phyloP scores from a whole-genome alignment of 2,888 invertebrate genomes.

The Drosophila imparisetae region DNA sequence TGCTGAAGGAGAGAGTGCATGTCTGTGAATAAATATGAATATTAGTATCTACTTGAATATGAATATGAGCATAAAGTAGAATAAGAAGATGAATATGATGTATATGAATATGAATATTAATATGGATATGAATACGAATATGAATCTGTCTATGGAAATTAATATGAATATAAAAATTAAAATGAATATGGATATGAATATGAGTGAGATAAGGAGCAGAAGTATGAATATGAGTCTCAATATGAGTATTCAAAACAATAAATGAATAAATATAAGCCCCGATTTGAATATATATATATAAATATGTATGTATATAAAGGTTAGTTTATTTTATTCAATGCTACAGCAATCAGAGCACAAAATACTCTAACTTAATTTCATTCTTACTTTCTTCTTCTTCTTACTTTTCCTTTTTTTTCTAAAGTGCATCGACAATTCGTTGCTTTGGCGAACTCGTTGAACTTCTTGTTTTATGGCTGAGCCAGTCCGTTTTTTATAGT shows the following conservation, averaged over 20 bases:
- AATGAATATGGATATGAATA: not conserved
- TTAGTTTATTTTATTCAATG: not conserved
- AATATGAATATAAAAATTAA: too few relatives aligned
- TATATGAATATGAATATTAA: not conserved
- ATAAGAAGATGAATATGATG: not conserved
- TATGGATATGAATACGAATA: not conserved
- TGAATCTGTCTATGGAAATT: not conserved
- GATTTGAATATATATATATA: not conserved
- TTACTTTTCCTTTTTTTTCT: not conserved
- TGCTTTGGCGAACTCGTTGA: slow-evolving; percentile 4
- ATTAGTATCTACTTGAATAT: not conserved
- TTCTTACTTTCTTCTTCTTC: not conserved
- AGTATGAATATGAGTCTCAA: not conserved
- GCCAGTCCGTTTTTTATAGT: slow-evolving; percentile 58
- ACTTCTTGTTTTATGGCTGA: slow-evolving; percentile 20
- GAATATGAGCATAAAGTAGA: not conserved
- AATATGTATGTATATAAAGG: too few relatives aligned
- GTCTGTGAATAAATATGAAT: not conserved
- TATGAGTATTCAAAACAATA: not conserved
- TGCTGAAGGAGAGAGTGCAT: not conserved
- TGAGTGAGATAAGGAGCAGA: not conserved
- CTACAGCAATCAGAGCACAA: not conserved
- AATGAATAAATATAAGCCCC: not conserved
- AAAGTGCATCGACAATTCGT: slow-evolving; percentile 20
- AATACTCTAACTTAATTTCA: not conserved